Base-by-base conservation (phyloP, 1,140 invertebrate species). In the Eumaeus atala region DNA sequence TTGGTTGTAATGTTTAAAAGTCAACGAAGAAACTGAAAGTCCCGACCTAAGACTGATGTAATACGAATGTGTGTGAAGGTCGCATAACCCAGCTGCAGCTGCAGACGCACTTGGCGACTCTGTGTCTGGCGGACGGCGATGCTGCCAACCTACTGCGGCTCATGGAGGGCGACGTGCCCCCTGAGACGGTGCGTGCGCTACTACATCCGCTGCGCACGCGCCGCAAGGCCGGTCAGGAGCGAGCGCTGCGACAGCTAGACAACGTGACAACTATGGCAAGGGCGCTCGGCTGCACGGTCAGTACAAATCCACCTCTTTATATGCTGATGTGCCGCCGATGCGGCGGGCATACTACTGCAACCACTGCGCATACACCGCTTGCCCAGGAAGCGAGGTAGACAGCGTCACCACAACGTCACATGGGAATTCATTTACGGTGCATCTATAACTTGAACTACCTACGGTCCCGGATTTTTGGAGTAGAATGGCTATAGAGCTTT, bases 381-480 rank as follows among this genome's bases (percentile, higher is more conserved):
- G 72, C 92, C 6, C 92, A 92, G 3, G 92, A 92, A 66, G 94
- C 91, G 0, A 96, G 58, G 87, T 97, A 42, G 92, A 96, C 69
- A 86, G 84, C 4, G 91, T 96, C 2, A 91, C 92, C n/a, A n/a
- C n/a, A n/a, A n/a, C n/a, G n/a, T n/a, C n/a, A n/a, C n/a, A n/a
- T n/a, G n/a, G n/a, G n/a, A n/a, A n/a, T n/a, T n/a, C n/a, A n/a
- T n/a, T n/a, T n/a, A n/a, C n/a, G n/a, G n/a, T n/a, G n/a, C n/a
- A n/a, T n/a, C n/a, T n/a, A n/a, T n/a, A n/a, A n/a, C n/a, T n/a
- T n/a, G n/a, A n/a, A n/a, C n/a, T n/a, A n/a, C n/a, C n/a, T n/a
- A n/a, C n/a, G n/a, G n/a, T n/a, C n/a, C n/a, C n/a, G n/a, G n/a
- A n/a, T n/a, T n/a, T n/a, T n/a, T n/a, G n/a, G n/a, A n/a, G n/a